phyloP scores from a whole-genome alignment of 2,113 vertebrate species.

The Antigone vipio region DNA sequence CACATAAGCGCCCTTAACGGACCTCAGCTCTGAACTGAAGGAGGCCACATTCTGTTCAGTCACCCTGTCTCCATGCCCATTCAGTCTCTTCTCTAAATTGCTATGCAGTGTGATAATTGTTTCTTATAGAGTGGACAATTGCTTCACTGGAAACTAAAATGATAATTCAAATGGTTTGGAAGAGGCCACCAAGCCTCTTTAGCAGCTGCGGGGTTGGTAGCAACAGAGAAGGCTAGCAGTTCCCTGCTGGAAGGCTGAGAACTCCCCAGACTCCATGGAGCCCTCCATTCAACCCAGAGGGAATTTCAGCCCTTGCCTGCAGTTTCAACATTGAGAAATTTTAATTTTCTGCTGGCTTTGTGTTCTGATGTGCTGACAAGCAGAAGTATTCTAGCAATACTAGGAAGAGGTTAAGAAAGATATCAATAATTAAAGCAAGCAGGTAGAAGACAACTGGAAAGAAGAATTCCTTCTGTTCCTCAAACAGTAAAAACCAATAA shows the following conservation, averaged over 20 bases:
- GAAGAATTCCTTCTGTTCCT: slow-evolving; percentile 30
- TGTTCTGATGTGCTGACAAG: not conserved
- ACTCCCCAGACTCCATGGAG: not conserved
- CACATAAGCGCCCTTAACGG: not conserved
- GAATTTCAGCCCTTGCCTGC: not conserved
- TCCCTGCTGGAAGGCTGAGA: not conserved
- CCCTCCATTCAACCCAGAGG: not conserved
- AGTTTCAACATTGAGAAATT: not conserved
- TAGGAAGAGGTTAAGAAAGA: not conserved
- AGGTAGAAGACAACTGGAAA: slow-evolving; percentile 3
- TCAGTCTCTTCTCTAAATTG: not conserved
- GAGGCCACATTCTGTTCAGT: not conserved
- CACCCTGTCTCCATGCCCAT: not conserved
- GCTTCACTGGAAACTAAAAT: not conserved
- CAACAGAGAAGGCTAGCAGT: not conserved
- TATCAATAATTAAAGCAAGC: not conserved
- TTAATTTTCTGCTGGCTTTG: not conserved
- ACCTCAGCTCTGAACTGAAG: not conserved
- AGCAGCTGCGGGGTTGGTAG: accelerated
- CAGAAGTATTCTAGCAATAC: not conserved
- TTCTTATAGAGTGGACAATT: not conserved
- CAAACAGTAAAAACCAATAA: slow-evolving; percentile 35
- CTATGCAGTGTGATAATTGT: not conserved
- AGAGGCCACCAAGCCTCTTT: not conserved
- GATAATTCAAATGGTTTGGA: not conserved